phyloP scores from a whole-genome alignment of 2,113 vertebrate species.

The Malurus alboscapulatus region DNA sequence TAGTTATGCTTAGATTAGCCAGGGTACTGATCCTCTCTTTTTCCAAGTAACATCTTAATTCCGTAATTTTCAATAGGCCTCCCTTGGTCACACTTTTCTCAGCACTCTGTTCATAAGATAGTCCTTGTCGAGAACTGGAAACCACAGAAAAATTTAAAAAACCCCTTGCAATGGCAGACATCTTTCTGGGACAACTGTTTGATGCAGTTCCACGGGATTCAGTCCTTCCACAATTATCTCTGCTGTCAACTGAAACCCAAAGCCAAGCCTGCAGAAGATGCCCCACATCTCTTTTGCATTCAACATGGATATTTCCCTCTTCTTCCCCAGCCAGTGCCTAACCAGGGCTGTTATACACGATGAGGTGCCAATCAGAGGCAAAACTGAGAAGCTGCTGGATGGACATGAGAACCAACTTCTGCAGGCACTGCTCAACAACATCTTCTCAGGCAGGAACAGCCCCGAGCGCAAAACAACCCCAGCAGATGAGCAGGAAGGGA shows the following conservation, averaged over 20 bases:
- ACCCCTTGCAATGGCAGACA: background rate
- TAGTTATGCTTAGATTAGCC: constrained; percentile 59
- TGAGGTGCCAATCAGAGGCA: background rate
- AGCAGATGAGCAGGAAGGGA: background rate
- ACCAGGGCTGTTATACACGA: background rate
- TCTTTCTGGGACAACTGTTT: background rate
- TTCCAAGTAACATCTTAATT: constrained; percentile 30
- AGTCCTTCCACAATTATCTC: background rate
- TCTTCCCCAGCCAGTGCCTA: background rate
- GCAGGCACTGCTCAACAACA: background rate
- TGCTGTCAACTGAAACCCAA: background rate
- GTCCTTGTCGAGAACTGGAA: background rate
- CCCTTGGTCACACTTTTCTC: background rate
- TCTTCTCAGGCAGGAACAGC: background rate
- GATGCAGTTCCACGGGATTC: background rate
- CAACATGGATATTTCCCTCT: background rate
- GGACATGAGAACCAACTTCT: background rate
- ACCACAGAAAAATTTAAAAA: background rate
- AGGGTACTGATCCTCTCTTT: constrained; percentile 25
- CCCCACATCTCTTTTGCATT: background rate
- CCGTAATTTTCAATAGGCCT: background rate
- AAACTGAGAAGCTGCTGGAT: background rate
- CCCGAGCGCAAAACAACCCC: background rate
- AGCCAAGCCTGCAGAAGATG: background rate
- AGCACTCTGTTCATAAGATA: background rate